Percentiles rank a stretch among this genome's conserved stretches.
Evolutionary conservation across 1,140 invertebrate species (phyloP).

Genomic region (Heliconius hewitsoni): DNA sequence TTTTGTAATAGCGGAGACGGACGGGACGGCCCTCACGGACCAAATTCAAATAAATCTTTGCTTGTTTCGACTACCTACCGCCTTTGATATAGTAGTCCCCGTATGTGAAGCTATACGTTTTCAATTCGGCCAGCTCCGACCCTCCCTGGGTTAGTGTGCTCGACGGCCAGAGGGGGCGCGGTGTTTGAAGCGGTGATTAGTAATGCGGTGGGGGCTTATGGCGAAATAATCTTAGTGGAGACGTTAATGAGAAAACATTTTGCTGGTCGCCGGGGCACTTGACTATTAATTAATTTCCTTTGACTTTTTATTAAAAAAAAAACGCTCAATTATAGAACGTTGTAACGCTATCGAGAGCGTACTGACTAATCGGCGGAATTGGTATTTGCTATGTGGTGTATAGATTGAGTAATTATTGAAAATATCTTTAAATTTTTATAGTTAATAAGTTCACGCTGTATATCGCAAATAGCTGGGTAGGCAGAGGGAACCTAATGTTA

Average conservation of each 20-base stretch:
- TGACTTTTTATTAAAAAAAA: conserved; percentile 43
- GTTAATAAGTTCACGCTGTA: background rate
- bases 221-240: conserved; percentile 73
- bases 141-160: conserved; percentile 53
- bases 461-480: too few species aligned
- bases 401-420: background rate
- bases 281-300: conserved; percentile 65
- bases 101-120: conserved; percentile 69
- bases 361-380: conserved; percentile 14
- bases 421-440: background rate
- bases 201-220: conserved; percentile 70
- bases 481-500: too few species aligned
- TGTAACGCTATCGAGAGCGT: conserved; percentile 30
- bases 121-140: conserved; percentile 58
- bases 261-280: conserved; percentile 52
- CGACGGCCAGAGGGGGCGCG: conserved; percentile 56
- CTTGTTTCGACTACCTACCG: conserved; percentile 54
- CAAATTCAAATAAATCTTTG: conserved; percentile 56
- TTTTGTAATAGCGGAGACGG: conserved; percentile 32
- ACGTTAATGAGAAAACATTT: conserved; percentile 75
- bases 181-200: conserved; percentile 74
- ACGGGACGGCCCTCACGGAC: conserved; percentile 36
- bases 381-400: background rate
- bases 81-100: conserved; percentile 56
- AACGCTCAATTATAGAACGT: conserved; percentile 31